These are phyloP conservation scores for Charanyca ferruginea DNA, from an alignment of 2,888 invertebrate species.

Conservation along the genomic window DNA sequence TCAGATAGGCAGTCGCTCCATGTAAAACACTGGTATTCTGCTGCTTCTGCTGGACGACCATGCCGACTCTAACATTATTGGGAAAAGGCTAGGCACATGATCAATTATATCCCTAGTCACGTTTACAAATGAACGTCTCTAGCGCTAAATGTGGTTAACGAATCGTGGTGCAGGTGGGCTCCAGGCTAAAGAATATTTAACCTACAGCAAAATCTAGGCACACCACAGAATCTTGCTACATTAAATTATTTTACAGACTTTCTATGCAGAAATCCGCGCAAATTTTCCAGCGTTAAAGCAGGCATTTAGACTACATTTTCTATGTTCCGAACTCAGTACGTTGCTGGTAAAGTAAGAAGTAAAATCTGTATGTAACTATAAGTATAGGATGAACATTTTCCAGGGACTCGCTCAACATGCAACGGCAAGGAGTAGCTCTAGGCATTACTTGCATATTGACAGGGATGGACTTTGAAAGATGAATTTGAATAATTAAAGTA, in stretches of 20 bases:
- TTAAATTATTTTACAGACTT: conserved; percentile 23
- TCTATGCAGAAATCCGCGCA: conserved; percentile 33
- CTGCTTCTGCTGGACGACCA: too few relatives aligned
- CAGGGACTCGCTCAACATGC: conserved; percentile 48
- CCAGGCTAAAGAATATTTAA: background rate
- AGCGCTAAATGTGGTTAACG: too few relatives aligned
- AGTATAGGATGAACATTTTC: conserved; percentile 31
- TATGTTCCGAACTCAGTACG: conserved; percentile 9
- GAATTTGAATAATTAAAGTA: background rate
- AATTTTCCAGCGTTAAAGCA: conserved; percentile 5
- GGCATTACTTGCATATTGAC: conserved; percentile 51
- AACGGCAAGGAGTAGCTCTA: conserved; percentile 44
- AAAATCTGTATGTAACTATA: conserved; percentile 13
- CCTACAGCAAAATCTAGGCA: conserved; percentile 21
- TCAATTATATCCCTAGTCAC: too few relatives aligned
- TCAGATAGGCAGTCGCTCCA: too few relatives aligned
- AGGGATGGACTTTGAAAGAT: conserved; percentile 36
- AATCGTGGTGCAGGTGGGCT: too few relatives aligned
- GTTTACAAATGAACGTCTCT: too few relatives aligned
- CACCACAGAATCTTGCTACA: conserved; percentile 11
- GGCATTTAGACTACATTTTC: conserved; percentile 24
- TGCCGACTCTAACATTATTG: too few relatives aligned
- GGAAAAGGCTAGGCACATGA: too few relatives aligned
- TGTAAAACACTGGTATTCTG: too few relatives aligned
- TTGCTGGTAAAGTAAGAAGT: conserved; percentile 20